phyloP scores from a whole-genome alignment of 2,797 vertebrate species.

The Eremophila alpestris region DNA sequence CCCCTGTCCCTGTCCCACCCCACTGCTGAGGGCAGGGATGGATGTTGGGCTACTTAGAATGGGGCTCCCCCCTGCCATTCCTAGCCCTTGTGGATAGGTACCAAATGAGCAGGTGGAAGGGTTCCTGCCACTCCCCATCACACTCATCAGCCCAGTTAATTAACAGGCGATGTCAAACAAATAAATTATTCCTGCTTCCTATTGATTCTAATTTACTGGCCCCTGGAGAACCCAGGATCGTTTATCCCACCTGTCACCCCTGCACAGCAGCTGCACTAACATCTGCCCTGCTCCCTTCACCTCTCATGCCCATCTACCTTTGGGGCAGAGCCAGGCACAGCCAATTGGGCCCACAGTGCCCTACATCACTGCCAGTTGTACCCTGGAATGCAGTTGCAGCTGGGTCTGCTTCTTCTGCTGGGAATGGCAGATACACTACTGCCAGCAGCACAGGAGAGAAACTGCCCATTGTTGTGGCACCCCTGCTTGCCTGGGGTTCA shows the following conservation, averaged over 20 bases:
- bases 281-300: slow-evolving; percentile 33
- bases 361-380: accelerated
- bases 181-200: slow-evolving; percentile 69
- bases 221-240: slow-evolving; percentile 31
- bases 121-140: not conserved
- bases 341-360: accelerated
- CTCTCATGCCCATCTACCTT: not conserved
- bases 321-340: not conserved
- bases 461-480: not conserved
- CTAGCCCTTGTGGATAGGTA: not conserved
- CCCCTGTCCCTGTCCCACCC: not conserved
- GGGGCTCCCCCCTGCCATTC: not conserved
- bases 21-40: accelerated
- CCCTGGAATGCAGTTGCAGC: not conserved
- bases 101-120: not conserved
- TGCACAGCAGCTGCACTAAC: slow-evolving; percentile 47
- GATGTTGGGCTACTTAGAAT: not conserved
- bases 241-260: slow-evolving; percentile 63
- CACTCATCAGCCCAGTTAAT: slow-evolving; percentile 62
- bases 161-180: slow-evolving; percentile 67
- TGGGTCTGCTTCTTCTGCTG: not conserved
- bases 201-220: slow-evolving; percentile 69
- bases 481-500: not conserved
- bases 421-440: not conserved
- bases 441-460: not conserved